These are phyloP conservation scores for Porites evermanni DNA, from an alignment of 92 coral and sea anemone genomes.

Conservation along the genomic window DNA sequence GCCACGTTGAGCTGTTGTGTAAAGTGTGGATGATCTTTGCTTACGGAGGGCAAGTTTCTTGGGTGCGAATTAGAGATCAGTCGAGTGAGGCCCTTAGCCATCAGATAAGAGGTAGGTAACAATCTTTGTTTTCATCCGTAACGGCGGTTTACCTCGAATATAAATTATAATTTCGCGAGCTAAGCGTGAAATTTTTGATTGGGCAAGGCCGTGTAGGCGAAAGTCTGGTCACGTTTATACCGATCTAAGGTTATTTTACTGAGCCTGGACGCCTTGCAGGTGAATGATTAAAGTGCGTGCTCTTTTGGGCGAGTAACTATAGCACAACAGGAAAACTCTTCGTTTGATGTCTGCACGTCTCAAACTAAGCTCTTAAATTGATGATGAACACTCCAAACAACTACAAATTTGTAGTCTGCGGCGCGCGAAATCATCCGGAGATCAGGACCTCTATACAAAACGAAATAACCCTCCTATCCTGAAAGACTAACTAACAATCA, in stretches of 20 bases:
- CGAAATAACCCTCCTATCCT: not conserved
- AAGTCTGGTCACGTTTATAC: not conserved
- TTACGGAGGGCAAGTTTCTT: not conserved
- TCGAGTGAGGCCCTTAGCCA: not conserved
- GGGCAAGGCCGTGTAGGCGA: not conserved
- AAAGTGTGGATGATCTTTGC: slow-evolving; percentile 17
- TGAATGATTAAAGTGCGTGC: slow-evolving; percentile 1
- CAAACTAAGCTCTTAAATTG: not conserved
- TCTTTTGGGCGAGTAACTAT: not conserved
- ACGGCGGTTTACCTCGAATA: not conserved
- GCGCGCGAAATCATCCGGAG: not conserved
- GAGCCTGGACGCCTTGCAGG: not conserved
- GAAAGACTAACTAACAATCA: not conserved
- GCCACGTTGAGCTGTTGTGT: not conserved
- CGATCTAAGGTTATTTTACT: not conserved
- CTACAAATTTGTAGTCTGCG: not conserved
- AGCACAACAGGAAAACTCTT: slow-evolving; percentile 17
- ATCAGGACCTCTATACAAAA: not conserved
- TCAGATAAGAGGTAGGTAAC: slow-evolving; percentile 12
- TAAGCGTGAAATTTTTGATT: not conserved
- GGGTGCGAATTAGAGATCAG: not conserved
- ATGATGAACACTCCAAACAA: not conserved
- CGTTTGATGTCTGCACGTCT: slow-evolving; percentile 7
- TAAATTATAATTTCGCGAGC: not conserved
- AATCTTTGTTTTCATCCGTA: slow-evolving; percentile 18